Base-by-base conservation (phyloP, 2,113 vertebrate species). In the Aspidoscelis tigris region DNA sequence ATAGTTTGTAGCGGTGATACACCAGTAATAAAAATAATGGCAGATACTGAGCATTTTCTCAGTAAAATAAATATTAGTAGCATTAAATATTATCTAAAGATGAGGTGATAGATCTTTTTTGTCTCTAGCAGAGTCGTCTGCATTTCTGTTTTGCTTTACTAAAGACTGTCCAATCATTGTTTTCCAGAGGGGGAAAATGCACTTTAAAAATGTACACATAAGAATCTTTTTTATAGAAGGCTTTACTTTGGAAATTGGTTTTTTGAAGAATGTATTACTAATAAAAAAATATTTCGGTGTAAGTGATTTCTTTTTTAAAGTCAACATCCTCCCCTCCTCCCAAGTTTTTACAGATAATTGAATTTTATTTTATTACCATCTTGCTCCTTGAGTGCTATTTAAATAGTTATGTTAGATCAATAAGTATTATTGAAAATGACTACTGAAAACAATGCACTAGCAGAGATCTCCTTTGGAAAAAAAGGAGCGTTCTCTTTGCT, bases 341-440 rank as follows among this genome's bases (percentile, higher is more conserved):
- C 39, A 70, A 61, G 1, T 84, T 90, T 83, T 65, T 85, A n/a
- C 1, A 22, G n/a, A 24, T 79, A 88, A 89, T 72, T 55, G 0
- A 84, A 53, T 82, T 83, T 86, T 81, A 84, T 20, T 89, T 86
- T 89, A 84, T 85, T 58, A 2, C 64, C 21, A 58, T 87, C 78
- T 84, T 20, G 21, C 7, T 8, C 83, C 84, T 84, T 18, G 6
- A 53, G 18, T 88, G 73, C 7, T 70, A 76, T 90, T 83, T 91
- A 87, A 84, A 83, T 33, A 53, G 1, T 80, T 85, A 69, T 80
- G 0, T 61, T 77, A 90, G 80, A 88, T 91, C 80, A 88, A 84
- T 82, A 84, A 26, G 5, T 81, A 58, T 92, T 87, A 87, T 1
- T 78, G 20, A 26, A 47, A 77, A 70, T 65, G 81, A 81, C 12